phyloP scores from a whole-genome alignment of 37 sponge, comb jelly and placozoan species.

The Ephydatia muelleri region DNA sequence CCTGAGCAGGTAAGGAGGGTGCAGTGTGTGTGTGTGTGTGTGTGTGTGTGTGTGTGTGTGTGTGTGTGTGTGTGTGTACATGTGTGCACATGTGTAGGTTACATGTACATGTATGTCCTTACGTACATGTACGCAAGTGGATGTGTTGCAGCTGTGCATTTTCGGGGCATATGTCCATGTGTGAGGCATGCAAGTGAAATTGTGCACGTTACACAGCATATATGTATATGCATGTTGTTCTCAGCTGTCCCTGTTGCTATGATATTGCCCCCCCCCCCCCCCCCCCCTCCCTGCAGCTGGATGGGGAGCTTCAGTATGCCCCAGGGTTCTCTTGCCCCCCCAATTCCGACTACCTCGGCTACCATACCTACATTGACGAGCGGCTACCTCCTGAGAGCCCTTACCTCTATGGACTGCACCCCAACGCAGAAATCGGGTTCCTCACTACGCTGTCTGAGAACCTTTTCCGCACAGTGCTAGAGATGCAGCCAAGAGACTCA shows the following conservation, averaged over 20 bases:
- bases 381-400: constrained; percentile 97
- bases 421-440: constrained; percentile 99
- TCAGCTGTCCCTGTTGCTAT: not conserved
- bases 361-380: constrained; percentile 91
- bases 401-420: constrained; percentile 95
- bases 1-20: too few relatives aligned
- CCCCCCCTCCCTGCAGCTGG: constrained; percentile 51
- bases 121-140: too few relatives aligned
- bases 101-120: too few relatives aligned
- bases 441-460: constrained; percentile 92
- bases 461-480: constrained; percentile 96
- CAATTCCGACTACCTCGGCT: constrained; percentile 88
- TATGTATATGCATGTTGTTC: not conserved
- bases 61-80: constrained; percentile 6
- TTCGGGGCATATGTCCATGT: too few relatives aligned
- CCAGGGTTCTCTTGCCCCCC: constrained; percentile 90
- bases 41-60: too few relatives aligned
- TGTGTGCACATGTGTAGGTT: too few relatives aligned
- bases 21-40: too few relatives aligned
- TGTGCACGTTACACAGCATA: too few relatives aligned
- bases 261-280: too few relatives aligned
- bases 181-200: too few relatives aligned
- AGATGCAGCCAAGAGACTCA: constrained; percentile 97
- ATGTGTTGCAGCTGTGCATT: too few relatives aligned
- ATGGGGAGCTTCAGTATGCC: constrained; percentile 83